Percentiles rank a stretch among this genome's conserved stretches.
phyloP scores from a whole-genome alignment of 2,888 invertebrate species.

The Disparrhopalites patrizii region DNA sequence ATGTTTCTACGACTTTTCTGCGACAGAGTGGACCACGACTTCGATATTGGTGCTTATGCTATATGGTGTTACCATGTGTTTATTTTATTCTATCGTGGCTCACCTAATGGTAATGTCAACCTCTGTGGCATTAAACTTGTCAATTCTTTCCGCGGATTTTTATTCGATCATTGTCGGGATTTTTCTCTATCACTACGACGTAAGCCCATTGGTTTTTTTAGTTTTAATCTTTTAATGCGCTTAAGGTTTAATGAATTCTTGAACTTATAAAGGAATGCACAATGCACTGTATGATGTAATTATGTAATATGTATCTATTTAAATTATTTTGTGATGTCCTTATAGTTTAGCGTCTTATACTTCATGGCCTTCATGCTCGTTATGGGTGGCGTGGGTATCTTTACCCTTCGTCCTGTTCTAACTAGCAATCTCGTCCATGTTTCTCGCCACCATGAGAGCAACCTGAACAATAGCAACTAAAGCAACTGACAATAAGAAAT shows the following conservation, averaged over 20 bases:
- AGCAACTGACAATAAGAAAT: too few species aligned
- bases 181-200: constrained; percentile 74
- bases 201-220: constrained; percentile 51
- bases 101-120: constrained; percentile 71
- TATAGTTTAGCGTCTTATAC: constrained; percentile 81
- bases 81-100: constrained; percentile 72
- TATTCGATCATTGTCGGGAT: constrained; percentile 77
- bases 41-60: constrained; percentile 60
- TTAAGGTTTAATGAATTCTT: too few species aligned
- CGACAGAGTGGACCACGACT: constrained; percentile 53
- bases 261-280: constrained; percentile 10
- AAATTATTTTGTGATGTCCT: constrained; percentile 48
- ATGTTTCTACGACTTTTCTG: too few species aligned
- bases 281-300: too few species aligned
- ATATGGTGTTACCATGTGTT: constrained; percentile 68
- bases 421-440: too few species aligned
- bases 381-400: constrained; percentile 62
- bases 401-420: background rate
- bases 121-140: constrained; percentile 76
- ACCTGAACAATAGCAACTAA: too few species aligned
- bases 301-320: too few species aligned
- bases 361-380: constrained; percentile 74
- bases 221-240: too few species aligned
- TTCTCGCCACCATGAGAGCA: too few species aligned
- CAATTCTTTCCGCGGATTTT: constrained; percentile 70